Base-by-base conservation (phyloP, 2,113 vertebrate genomes). In the Chrysemys picta region DNA sequence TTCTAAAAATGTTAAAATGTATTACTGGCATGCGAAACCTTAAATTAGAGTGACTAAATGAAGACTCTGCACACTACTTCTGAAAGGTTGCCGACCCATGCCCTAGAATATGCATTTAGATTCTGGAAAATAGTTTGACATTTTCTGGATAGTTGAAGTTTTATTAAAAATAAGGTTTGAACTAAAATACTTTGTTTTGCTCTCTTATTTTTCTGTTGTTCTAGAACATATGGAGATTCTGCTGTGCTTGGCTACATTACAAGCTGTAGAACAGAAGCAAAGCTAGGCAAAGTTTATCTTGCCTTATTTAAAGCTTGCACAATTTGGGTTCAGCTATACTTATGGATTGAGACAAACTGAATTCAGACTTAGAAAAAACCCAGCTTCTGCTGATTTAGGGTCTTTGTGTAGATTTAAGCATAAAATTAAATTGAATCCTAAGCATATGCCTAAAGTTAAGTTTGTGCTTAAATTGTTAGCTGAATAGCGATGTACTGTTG, bases 401-500 rank as follows among this genome's bases (percentile, higher is more conserved):
- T 31, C 54, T 62, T 62, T 90, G 72, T 90, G 7, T 49, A 31
- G 21, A n/a, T 8, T 79, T 57, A 47, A 57, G 72, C 9, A 85
- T 85, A 82, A 93, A 85, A 54, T 35, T 83, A 22, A 87, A 90
- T 22, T 75, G 83, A 84, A 42, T 93, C 59, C 75, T 69, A 95
- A 88, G 31, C 69, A 86, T 42, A 75, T 38, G 38, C 8, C 31
- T 42, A 42, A 78, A 38, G 72, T 88, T 90, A 49, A 59, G 38
- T 45, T 93, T 95, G 21, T 75, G 38, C 45, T 76, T 5, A 16
- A 1, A 42, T 47, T 69, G 85, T 84, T 88, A 92, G 91, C 78
- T 95, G 56, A 65, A 35, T 35, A 65, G 31, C 13, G 57, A 57
- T 57, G 56, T 5, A 62, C 14, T n/a, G 31, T 65, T 65, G 31